Percentiles rank a stretch among this genome's conserved stretches.
Conservation (phyloP, 2,888 invertebrate genomes). For the Apamea monoglypha region DNA sequence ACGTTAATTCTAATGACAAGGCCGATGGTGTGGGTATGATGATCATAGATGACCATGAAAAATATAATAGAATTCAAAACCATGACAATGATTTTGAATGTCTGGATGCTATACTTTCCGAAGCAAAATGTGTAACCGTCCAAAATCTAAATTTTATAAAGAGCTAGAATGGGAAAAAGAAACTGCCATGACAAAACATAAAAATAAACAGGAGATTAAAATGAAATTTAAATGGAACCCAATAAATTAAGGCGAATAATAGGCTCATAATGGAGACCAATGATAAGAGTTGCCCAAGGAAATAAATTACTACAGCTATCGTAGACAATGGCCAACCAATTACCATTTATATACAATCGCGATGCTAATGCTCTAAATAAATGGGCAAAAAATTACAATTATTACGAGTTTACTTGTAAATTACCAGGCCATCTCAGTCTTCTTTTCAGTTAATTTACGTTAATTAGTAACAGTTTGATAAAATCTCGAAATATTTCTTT, state of each 20-base stretch:
- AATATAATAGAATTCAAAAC: too few species aligned
- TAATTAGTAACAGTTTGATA: background rate
- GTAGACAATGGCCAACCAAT: constrained; percentile 62
- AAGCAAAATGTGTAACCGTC: background rate
- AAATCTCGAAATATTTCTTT: background rate
- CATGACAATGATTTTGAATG: background rate
- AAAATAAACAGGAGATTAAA: constrained; percentile 6
- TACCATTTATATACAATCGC: constrained; percentile 71
- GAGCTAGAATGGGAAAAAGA: background rate
- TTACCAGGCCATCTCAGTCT: constrained; percentile 5
- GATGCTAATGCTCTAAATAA: constrained; percentile 38
- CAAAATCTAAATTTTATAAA: background rate
- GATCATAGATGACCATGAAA: background rate
- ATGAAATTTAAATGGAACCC: constrained; percentile 25
- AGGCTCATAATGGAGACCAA: constrained; percentile 22
- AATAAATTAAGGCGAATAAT: constrained; percentile 39
- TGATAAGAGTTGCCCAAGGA: constrained; percentile 38
- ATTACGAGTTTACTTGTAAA: constrained; percentile 30
- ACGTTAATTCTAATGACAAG: background rate
- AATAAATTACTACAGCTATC: constrained; percentile 41
- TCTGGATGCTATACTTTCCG: background rate
- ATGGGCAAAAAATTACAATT: constrained; percentile 28
- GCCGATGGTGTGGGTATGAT: background rate
- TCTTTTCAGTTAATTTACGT: background rate
- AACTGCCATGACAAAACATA: background rate